Evolutionary conservation across 2,888 invertebrate species (phyloP).

Genomic region (Hypsopygia costalis): DNA sequence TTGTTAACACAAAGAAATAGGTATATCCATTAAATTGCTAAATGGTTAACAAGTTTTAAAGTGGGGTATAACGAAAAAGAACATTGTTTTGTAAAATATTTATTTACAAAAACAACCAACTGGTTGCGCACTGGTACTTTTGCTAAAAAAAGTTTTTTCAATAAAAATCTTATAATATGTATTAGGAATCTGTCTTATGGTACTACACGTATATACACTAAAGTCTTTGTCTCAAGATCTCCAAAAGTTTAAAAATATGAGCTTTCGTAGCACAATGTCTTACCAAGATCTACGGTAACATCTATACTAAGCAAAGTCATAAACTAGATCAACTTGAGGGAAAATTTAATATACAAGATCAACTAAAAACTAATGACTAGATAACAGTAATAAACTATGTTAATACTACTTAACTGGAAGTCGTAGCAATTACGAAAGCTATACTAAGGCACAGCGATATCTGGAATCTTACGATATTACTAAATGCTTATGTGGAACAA

Average conservation of each 20-base stretch:
- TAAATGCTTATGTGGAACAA: constrained; percentile 71
- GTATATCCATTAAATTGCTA: no score
- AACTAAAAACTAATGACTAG: constrained; percentile 71
- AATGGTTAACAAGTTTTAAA: no score
- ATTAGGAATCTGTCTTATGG: constrained; percentile 77
- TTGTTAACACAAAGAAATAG: no score
- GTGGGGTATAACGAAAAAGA: constrained; percentile 7
- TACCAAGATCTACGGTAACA: constrained; percentile 19
- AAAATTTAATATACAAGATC: constrained; percentile 22
- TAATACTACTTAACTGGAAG: constrained; percentile 51
- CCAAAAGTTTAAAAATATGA: constrained; percentile 19
- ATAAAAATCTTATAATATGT: constrained; percentile 57
- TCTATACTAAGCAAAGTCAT: constrained; percentile 15
- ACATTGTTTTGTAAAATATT: constrained; percentile 22
- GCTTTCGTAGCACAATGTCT: constrained; percentile 12
- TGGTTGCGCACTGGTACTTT: constrained; percentile 38
- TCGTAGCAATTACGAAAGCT: constrained; percentile 37
- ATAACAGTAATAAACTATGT: constrained; percentile 60
- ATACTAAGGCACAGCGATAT: constrained; percentile 71
- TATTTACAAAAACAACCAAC: constrained; percentile 48
- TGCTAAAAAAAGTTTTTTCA: constrained; percentile 35
- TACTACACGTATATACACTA: constrained; percentile 59
- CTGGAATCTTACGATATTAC: constrained; percentile 52
- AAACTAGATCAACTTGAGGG: constrained; percentile 12
- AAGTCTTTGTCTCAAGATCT: constrained; percentile 70